Conservation (phyloP, 2,888 invertebrate genomes). For the Oscheius onirici region DNA sequence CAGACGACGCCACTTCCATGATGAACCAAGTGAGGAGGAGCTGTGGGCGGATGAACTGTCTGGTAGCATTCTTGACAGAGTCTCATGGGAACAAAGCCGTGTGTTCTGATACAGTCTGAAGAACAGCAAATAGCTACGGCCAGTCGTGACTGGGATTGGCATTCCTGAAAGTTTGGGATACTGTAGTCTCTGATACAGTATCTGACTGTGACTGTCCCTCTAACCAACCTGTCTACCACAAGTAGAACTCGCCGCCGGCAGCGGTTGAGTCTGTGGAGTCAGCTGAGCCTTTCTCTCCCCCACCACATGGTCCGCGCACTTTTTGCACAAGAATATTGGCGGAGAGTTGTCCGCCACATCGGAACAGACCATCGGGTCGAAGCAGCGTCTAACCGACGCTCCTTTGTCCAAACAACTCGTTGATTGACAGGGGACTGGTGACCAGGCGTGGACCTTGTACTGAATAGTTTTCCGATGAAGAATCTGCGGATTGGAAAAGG, state of each 20-base stretch:
- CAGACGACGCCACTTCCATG: constrained; percentile 58
- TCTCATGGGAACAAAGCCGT: constrained; percentile 93
- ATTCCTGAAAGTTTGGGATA: constrained; percentile 79
- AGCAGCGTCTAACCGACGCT: constrained; percentile 81
- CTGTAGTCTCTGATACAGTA: too few relatives aligned
- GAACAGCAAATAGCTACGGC: constrained; percentile 96
- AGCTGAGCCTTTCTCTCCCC: constrained; percentile 70
- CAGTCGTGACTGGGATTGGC: constrained; percentile 87
- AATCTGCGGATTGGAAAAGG: constrained; percentile 91
- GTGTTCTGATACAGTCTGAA: constrained; percentile 93
- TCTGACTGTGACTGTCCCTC: background rate
- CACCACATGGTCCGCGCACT: constrained; percentile 79
- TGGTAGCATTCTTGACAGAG: constrained; percentile 72
- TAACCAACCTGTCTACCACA: constrained; percentile 59
- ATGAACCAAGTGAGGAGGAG: constrained; percentile 37
- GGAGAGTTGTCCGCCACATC: constrained; percentile 80
- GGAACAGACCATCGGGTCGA: constrained; percentile 88
- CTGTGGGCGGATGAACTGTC: constrained; percentile 43
- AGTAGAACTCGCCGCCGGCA: constrained; percentile 65
- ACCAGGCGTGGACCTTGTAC: constrained; percentile 81
- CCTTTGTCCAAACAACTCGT: constrained; percentile 59
- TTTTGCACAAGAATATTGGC: constrained; percentile 77
- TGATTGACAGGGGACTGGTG: constrained; percentile 56
- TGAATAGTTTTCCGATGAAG: constrained; percentile 88
- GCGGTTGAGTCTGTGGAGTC: constrained; percentile 64